phyloP scores from a whole-genome alignment of 2,797 vertebrate species.

The Oryzias sinensis region DNA sequence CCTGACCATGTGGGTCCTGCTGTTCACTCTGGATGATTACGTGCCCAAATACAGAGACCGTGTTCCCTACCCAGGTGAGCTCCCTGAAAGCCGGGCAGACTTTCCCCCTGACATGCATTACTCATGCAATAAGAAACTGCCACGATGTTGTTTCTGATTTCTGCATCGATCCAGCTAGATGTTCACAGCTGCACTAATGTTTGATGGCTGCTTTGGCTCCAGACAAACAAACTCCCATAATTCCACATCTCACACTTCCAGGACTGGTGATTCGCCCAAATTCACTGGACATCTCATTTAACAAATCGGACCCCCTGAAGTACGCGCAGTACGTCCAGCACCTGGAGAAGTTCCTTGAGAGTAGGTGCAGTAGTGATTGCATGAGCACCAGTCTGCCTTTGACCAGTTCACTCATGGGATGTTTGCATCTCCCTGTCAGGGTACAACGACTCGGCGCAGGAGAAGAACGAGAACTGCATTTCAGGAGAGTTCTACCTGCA shows the following conservation, averaged over 20 bases:
- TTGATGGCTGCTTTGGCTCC: conserved; percentile 12
- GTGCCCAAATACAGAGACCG: conserved; percentile 90
- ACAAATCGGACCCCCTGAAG: conserved; percentile 71
- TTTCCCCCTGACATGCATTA: conserved; percentile 51
- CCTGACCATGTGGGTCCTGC: conserved; percentile 97
- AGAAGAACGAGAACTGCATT: conserved; percentile 76
- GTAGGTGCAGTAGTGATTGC: conserved; percentile 75
- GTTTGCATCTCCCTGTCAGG: conserved; percentile 64
- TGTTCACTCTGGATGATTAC: conserved; percentile 89
- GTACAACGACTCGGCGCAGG: conserved; percentile 85
- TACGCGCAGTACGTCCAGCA: conserved; percentile 77
- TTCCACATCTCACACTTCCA: not conserved
- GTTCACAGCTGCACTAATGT: conserved; percentile 12
- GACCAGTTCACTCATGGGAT: not conserved
- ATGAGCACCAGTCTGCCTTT: conserved; percentile 3
- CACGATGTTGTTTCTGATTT: conserved; percentile 32
- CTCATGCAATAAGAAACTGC: conserved; percentile 45
- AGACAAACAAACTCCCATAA: conserved; percentile 6
- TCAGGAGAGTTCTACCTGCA: conserved; percentile 80
- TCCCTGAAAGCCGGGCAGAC: not conserved
- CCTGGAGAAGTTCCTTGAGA: conserved; percentile 83
- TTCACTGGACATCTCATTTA: conserved; percentile 84
- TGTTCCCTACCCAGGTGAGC: conserved; percentile 89
- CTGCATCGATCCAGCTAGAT: conserved; percentile 59
- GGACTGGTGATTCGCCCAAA: conserved; percentile 91